phyloP scores from a whole-genome alignment of 1,140 invertebrate species.

The Eupristina koningsbergeri region DNA sequence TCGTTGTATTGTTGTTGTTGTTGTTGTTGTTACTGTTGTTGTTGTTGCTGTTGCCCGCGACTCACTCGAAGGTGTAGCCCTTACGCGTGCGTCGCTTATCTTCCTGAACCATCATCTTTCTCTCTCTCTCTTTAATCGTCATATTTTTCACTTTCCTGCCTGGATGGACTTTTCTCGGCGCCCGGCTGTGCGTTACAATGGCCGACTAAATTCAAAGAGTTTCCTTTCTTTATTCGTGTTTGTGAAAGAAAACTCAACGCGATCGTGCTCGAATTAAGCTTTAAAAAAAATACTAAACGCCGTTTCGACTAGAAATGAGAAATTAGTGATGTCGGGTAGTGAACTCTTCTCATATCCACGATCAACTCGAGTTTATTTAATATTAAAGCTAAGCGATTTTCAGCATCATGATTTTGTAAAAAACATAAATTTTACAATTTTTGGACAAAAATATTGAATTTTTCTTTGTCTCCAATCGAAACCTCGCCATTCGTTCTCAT shows the following conservation, averaged over 20 bases:
- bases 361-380: too few species aligned
- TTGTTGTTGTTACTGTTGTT: neutral
- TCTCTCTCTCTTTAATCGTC: conserved; percentile 3
- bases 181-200: neutral
- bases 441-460: too few species aligned
- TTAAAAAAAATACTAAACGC: too few species aligned
- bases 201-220: neutral
- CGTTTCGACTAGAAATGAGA: neutral
- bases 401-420: too few species aligned
- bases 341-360: too few species aligned
- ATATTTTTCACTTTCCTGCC: conserved; percentile 3
- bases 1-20: too few species aligned
- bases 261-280: neutral
- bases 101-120: neutral
- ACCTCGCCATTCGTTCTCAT: neutral
- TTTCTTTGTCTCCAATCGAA: neutral
- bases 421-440: too few species aligned
- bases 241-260: neutral
- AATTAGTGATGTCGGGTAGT: neutral
- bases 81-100: conserved; percentile 51
- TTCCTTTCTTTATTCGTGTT: neutral
- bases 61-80: conserved; percentile 60
- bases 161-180: neutral
- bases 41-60: neutral
- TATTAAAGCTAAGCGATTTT: too few species aligned